Conservation (phyloP, 2,113 vertebrate genomes). For the Crotalus helleri region DNA sequence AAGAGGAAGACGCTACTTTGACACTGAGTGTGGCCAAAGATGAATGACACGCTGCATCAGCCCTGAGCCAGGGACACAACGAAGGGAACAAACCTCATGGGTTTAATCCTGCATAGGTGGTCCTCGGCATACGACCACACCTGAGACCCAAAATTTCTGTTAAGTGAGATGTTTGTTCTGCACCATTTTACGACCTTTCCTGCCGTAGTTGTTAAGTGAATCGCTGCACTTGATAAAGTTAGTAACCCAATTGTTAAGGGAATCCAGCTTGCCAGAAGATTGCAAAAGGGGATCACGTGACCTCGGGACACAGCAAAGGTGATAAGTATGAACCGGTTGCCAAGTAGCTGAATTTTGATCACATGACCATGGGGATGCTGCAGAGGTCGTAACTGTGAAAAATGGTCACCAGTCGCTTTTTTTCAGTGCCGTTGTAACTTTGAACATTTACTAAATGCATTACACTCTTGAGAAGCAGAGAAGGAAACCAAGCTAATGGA, state of each 20-base stretch:
- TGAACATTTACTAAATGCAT: neutral
- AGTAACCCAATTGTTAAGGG: neutral
- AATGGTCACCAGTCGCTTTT: neutral
- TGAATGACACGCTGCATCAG: neutral
- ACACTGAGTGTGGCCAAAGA: neutral
- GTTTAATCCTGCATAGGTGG: neutral
- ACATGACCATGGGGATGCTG: neutral
- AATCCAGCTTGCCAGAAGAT: neutral
- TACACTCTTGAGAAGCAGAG: neutral
- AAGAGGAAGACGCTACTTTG: neutral
- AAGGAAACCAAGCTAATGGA: neutral
- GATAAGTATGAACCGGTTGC: neutral
- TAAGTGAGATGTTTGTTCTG: neutral
- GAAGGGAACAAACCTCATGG: neutral
- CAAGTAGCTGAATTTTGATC: neutral
- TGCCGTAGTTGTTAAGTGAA: neutral
- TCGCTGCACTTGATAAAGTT: neutral
- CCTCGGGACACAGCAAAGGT: neutral
- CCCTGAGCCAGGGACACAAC: neutral
- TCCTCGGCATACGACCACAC: too few species aligned
- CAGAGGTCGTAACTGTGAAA: neutral
- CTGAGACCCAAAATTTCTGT: too few species aligned
- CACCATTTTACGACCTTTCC: neutral
- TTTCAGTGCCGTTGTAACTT: neutral
- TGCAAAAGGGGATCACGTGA: neutral